Base-by-base conservation (phyloP, 1,140 invertebrate species). In the Drosophila yakuba region DNA sequence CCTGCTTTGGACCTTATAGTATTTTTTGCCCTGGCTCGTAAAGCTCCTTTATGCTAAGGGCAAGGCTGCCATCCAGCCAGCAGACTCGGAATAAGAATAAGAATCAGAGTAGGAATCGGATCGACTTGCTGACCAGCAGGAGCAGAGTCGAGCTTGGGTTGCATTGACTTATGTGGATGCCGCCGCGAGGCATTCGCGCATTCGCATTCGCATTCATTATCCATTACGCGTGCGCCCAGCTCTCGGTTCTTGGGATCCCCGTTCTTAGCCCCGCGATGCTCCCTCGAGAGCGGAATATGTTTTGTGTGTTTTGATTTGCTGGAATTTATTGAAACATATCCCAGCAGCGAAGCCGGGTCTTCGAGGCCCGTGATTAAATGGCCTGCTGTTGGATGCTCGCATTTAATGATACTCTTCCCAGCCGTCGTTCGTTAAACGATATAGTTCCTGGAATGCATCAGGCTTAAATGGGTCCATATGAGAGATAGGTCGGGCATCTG, bases 271-370 rank as follows among this genome's bases (percentile, higher is more conserved):
- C 35, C 62, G 10, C 44, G 17, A 2, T 39, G 35, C 10, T 47
- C 64, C 64, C 44, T 38, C 17, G 25, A 41, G 52, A 71, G 32
- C 41, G 48, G 45, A 55, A 63, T 73, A 59, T 58, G 50, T 72
- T 52, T 67, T 56, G 45, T 56, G 61, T 85, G 82, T 68, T 84
- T 86, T 88, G 83, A 88, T 88, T 86, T 86, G 75, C 71, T 82
- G 82, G 83, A 86, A 86, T 80, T 89, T 88, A 83, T 88, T 88
- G 76, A 88, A 88, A 88, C 76, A 89, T 89, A 89, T 83, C 68
- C 67, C 71, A 75, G 56, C 71, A 75, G 56, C 48, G 28, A 55
- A 63, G 60, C 35, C 51, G 36, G 28, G 43, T 35, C 56, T 63
- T 36, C 47, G 15, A 52, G 50, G 62, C 71, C 79, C 73, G 83